Percentiles rank a stretch among this genome's conserved stretches.
Evolutionary conservation across 2,888 invertebrate genomes (phyloP).

Genomic region (Chamaedrilus cognettii): DNA sequence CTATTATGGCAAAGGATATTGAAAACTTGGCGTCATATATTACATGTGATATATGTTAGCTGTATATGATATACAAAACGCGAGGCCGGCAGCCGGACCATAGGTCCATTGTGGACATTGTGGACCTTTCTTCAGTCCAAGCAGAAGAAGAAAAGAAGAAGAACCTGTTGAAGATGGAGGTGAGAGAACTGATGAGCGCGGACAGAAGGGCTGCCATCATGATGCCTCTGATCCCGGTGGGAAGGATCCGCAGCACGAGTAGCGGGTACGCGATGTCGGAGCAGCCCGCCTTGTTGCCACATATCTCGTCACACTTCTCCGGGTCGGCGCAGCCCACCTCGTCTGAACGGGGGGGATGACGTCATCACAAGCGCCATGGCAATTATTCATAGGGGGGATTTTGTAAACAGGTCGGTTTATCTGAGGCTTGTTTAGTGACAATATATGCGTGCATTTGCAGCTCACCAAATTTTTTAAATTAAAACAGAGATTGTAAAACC

Average conservation of each 20-base stretch:
- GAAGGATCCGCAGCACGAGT: conserved; percentile 32
- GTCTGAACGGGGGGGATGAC: no score
- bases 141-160: background rate
- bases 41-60: no score
- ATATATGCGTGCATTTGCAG: background rate
- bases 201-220: conserved; percentile 62
- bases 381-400: no score
- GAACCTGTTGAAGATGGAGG: conserved; percentile 62
- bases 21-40: no score
- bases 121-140: no score
- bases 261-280: conserved; percentile 39
- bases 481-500: no score
- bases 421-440: no score
- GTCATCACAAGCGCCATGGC: no score
- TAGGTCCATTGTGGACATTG: conserved; percentile 62
- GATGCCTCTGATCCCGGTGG: conserved; percentile 36
- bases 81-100: conserved; percentile 40
- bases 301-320: conserved; percentile 29
- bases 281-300: conserved; percentile 35
- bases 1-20: no score
- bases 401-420: no score
- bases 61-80: no score
- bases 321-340: conserved; percentile 36
- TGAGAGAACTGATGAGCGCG: conserved; percentile 61
- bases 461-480: no score